Evolutionary conservation across 2,797 vertebrate genomes (phyloP), one percentile per base, ranked within the genome.

Genomic region (Enteromius anoplus): DNA sequence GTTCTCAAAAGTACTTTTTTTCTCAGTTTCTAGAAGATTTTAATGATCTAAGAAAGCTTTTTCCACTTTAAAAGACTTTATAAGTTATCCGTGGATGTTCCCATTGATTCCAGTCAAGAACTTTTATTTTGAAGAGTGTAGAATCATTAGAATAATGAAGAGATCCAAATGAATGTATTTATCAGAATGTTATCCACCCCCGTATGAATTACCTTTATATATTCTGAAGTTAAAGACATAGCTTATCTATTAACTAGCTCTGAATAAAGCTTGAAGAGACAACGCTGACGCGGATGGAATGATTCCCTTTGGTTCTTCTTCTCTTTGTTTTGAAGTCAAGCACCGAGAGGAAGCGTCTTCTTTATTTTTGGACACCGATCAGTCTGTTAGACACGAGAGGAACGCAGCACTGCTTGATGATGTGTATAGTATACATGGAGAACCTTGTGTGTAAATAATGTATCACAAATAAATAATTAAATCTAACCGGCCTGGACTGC

Each of bases 371-470:
- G 83, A 85, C 79, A 80, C 78, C 70, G 79, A 85, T 85, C 80
- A 78, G 80, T 88, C 84, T 83, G 85, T 87, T 85, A 62, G 60
- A 53, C 42, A 12, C 68, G 32, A 79, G 37, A 81, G 66, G 64
- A 82, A 81, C 60, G 75, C 80, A 73, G 42, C 80, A 76, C 83
- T 88, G 88, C 86, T 86, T 86, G 86, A 87, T 80, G 66, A 86
- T 81, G 84, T 89, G 88, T 86, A 87, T 75, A 89, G 84, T 76
- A 79, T 71, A 84, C 71, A 77, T 84, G 72, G 51, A n/a, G 58
- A 73, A 76, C 17, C 81, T 64, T 82, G 81, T 85, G 85, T 89
- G 86, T 89, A 89, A 88, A 89, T 89, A 89, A 85, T 86, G 70
- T 83, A 88, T 84, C 80, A 72, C 60, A 82, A 88, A 89, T 89